Percentiles rank a stretch among this genome's conserved stretches.
Conservation (phyloP, 2,113 vertebrate genomes). For the Addax nasomaculatus region DNA sequence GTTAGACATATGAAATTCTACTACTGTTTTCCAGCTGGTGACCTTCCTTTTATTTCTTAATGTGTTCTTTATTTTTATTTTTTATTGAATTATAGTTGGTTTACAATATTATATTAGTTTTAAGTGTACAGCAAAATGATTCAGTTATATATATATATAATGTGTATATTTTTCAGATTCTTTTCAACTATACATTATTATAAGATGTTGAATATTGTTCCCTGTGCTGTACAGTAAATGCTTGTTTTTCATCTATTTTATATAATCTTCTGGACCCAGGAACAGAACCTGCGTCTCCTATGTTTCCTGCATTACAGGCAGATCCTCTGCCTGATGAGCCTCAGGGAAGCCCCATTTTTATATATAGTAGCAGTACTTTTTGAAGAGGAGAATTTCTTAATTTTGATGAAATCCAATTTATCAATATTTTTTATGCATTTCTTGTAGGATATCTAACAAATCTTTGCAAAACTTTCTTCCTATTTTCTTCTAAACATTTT, state of each 20-base stretch:
- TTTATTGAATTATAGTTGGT: background rate
- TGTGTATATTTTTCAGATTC: background rate
- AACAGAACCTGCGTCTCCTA: background rate
- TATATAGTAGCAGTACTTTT: background rate
- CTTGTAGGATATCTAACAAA: background rate
- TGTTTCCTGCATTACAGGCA: background rate
- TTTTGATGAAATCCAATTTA: background rate
- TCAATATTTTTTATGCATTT: background rate
- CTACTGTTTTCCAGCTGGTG: background rate
- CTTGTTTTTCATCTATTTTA: background rate
- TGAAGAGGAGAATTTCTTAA: background rate
- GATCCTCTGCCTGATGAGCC: background rate
- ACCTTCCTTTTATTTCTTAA: background rate
- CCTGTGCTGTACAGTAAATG: background rate
- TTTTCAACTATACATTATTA: background rate
- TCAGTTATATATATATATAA: background rate
- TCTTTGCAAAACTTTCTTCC: background rate
- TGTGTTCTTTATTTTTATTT: background rate
- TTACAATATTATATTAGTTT: background rate
- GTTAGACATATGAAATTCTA: background rate
- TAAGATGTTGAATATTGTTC: background rate
- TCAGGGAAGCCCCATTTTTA: background rate
- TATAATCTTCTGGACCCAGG: background rate
- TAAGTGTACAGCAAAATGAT: background rate
- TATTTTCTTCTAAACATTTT: background rate